Conservation (phyloP, 2,888 invertebrate genomes). For the Saturnia pavonia region DNA sequence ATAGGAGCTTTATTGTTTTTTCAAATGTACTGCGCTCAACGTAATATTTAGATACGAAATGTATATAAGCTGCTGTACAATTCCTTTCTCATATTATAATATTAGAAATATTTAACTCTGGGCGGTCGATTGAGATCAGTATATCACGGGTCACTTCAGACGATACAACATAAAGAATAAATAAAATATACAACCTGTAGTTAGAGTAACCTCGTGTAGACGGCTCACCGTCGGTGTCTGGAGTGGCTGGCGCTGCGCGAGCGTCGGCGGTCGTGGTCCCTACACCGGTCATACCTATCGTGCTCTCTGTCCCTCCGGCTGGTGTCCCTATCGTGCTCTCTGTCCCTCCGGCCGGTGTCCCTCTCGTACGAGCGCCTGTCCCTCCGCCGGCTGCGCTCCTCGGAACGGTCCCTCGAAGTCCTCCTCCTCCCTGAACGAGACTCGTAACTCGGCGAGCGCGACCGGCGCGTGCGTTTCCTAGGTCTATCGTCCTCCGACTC, state of each 20-base stretch:
- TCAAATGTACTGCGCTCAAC: not conserved
- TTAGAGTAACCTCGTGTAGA: conserved; percentile 56
- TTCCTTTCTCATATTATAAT: too few species aligned
- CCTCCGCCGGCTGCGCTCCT: conserved; percentile 52
- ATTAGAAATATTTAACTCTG: too few species aligned
- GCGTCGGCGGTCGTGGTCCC: conserved; percentile 66
- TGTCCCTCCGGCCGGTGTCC: conserved; percentile 32
- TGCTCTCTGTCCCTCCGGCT: conserved; percentile 38
- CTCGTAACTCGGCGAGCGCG: conserved; percentile 65
- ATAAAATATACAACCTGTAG: conserved; percentile 70
- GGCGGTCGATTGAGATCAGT: not conserved
- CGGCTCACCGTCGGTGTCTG: conserved; percentile 70
- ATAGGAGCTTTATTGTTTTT: not conserved
- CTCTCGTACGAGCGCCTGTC: conserved; percentile 53
- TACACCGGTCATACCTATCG: conserved; percentile 77
- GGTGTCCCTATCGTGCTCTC: conserved; percentile 47
- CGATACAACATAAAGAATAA: not conserved
- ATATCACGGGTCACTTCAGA: not conserved
- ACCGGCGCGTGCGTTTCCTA: conserved; percentile 60
- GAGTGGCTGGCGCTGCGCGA: conserved; percentile 63
- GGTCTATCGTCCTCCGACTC: conserved; percentile 66
- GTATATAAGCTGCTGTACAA: not conserved
- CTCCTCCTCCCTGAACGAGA: conserved; percentile 54
- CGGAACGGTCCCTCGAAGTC: conserved; percentile 50
- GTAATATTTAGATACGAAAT: not conserved